These are phyloP conservation scores for Drosophila truncata DNA, from an alignment of 1,140 invertebrate genomes.

Conservation along the genomic window DNA sequence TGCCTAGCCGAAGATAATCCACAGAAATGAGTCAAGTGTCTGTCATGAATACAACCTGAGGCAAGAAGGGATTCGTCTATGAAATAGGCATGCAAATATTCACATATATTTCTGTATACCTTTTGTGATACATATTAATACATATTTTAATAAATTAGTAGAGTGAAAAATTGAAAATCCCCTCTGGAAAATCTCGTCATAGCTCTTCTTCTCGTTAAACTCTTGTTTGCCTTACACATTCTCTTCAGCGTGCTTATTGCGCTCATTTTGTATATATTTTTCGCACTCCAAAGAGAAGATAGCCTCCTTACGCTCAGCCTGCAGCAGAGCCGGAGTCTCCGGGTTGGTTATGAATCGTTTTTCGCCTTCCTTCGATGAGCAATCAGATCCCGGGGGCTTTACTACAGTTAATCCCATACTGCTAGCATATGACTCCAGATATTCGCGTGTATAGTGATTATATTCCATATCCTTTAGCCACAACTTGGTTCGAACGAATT, in stretches of 20 bases:
- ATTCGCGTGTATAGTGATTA: neutral
- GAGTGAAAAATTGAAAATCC: neutral
- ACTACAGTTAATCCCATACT: neutral
- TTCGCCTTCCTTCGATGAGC: neutral
- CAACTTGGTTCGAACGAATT: neutral
- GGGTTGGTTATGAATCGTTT: neutral
- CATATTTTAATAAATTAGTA: neutral
- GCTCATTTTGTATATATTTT: neutral
- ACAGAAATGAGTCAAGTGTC: neutral
- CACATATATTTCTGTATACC: neutral
- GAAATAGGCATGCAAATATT: neutral
- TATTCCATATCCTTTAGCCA: neutral
- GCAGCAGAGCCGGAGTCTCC: neutral
- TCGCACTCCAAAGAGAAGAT: neutral
- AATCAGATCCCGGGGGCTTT: neutral
- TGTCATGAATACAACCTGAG: conserved; percentile 25
- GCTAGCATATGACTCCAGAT: neutral
- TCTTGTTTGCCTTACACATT: no score
- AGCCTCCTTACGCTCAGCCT: neutral
- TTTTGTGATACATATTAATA: neutral
- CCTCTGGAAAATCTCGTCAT: no score
- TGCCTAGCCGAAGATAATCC: conserved; percentile 37
- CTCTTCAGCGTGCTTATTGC: neutral
- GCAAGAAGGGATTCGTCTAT: neutral
- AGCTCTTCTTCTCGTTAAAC: no score